A percentile compares a stretch with the other conserved stretches of the same genome.
These are phyloP conservation scores for Nesometra sesokonis DNA, from an alignment of 35 echinoderm and acorn worm genomes.

Conservation along the genomic window DNA sequence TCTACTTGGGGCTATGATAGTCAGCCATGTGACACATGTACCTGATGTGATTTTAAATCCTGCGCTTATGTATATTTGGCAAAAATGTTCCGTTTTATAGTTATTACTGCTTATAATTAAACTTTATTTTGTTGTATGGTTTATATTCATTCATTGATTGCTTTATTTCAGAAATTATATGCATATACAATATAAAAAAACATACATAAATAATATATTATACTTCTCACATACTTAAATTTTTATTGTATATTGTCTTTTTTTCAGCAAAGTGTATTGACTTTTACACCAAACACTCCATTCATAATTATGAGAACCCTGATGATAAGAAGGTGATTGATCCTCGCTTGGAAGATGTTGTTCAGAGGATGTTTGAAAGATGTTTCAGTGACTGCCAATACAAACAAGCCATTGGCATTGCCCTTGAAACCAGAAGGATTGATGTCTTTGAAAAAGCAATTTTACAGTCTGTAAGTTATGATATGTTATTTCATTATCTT, in stretches of 20 bases:
- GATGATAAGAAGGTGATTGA: slow-evolving; percentile 73
- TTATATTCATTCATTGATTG: too few relatives aligned
- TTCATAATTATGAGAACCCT: slow-evolving; percentile 72
- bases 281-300: slow-evolving; percentile 59
- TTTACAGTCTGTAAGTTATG: slow-evolving; percentile 48
- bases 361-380: slow-evolving; percentile 91
- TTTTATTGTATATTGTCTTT: background rate
- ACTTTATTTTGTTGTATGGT: too few relatives aligned
- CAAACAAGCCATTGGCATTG: slow-evolving; percentile 93
- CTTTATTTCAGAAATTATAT: too few relatives aligned
- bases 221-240: too few relatives aligned
- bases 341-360: slow-evolving; percentile 59
- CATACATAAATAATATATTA: too few relatives aligned
- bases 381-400: slow-evolving; percentile 72
- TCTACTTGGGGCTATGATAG: too few relatives aligned
- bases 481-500: background rate
- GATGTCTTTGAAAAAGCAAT: slow-evolving; percentile 87
- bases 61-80: too few relatives aligned
- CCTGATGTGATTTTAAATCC: too few relatives aligned
- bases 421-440: slow-evolving; percentile 77
- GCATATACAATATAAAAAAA: too few relatives aligned
- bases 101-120: too few relatives aligned
- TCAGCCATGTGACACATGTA: too few relatives aligned
- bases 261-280: slow-evolving; percentile 87
- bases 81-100: too few relatives aligned